These are phyloP conservation scores for Eulemur rubriventer DNA, from an alignment of 2,797 vertebrate species.

Conservation along the genomic window DNA sequence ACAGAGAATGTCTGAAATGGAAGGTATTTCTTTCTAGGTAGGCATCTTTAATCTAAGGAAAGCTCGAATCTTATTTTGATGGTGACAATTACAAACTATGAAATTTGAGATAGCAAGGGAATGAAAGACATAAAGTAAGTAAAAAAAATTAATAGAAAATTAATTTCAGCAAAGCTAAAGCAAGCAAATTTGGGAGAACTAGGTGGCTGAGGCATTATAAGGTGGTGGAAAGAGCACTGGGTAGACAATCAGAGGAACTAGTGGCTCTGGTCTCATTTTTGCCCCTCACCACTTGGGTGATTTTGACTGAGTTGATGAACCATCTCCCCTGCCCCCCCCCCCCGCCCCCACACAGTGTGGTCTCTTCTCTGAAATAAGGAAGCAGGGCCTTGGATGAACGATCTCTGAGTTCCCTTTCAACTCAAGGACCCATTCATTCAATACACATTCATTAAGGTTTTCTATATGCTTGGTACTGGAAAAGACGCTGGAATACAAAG, in stretches of 20 bases:
- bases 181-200: background rate
- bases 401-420: background rate
- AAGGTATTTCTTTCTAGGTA: background rate
- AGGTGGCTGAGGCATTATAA: background rate
- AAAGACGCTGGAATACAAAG: background rate
- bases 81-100: background rate
- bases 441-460: background rate
- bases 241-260: background rate
- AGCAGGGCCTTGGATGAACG: background rate
- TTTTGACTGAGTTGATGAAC: background rate
- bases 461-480: background rate
- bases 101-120: background rate
- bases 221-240: background rate
- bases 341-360: background rate
- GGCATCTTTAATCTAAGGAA: background rate
- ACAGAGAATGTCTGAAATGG: background rate
- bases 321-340: background rate
- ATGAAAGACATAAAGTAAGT: background rate
- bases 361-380: slow-evolving; percentile 7
- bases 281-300: background rate
- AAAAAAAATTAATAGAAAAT: background rate
- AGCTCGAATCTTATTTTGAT: background rate
- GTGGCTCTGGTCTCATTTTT: background rate
- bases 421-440: background rate
- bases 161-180: background rate